phyloP scores from a whole-genome alignment of 2,888 invertebrate species.

The Cotesia congregata region DNA sequence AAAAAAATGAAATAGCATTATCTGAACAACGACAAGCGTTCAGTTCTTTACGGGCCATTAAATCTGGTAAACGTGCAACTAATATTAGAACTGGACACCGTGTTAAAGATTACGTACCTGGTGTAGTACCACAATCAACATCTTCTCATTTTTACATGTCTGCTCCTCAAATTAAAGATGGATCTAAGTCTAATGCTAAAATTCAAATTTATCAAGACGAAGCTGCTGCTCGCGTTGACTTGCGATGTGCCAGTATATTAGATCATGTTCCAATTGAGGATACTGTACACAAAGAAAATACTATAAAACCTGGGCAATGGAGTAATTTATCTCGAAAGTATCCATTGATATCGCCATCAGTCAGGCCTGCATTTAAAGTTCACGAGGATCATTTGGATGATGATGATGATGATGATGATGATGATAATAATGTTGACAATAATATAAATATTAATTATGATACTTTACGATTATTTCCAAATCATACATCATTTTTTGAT shows the following conservation, averaged over 20 bases:
- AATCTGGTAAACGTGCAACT: slow-evolving; percentile 73
- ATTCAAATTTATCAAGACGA: slow-evolving; percentile 73
- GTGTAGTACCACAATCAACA: slow-evolving; percentile 71
- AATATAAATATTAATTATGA: slow-evolving; percentile 16
- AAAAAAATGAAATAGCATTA: slow-evolving; percentile 73
- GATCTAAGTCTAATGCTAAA: slow-evolving; percentile 71
- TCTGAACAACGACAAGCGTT: slow-evolving; percentile 83
- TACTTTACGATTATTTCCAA: slow-evolving; percentile 62
- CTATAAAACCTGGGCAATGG: slow-evolving; percentile 81
- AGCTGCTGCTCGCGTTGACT: slow-evolving; percentile 52
- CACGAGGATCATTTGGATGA: slow-evolving; percentile 75
- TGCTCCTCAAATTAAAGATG: slow-evolving; percentile 60
- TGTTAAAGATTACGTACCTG: slow-evolving; percentile 72
- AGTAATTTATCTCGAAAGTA: slow-evolving; percentile 70
- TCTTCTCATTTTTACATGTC: slow-evolving; percentile 50
- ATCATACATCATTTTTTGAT: slow-evolving; percentile 62
- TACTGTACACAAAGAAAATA: slow-evolving; percentile 78
- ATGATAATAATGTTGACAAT: slow-evolving; percentile 49
- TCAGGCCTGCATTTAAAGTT: slow-evolving; percentile 72
- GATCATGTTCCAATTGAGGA: slow-evolving; percentile 73
- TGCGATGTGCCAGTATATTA: slow-evolving; percentile 72
- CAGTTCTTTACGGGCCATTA: slow-evolving; percentile 80
- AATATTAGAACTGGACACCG: slow-evolving; percentile 75
- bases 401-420: slow-evolving; percentile 54
- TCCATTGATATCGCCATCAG: slow-evolving; percentile 58